These are phyloP conservation scores for Proisotoma minuta DNA, from an alignment of 2,888 invertebrate species.

Conservation along the genomic window DNA sequence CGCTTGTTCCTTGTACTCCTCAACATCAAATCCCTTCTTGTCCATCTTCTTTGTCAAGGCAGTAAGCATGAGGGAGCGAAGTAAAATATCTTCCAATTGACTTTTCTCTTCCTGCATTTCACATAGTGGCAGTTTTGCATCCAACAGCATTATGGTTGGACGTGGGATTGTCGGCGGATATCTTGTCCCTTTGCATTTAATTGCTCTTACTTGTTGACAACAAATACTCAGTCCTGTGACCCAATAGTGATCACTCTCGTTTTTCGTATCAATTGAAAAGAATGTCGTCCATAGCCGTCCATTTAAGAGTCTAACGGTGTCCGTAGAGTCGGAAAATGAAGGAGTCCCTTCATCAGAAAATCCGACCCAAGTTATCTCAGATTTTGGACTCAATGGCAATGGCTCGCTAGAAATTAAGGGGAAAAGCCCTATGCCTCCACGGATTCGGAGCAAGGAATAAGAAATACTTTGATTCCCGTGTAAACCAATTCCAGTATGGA, in stretches of 20 bases:
- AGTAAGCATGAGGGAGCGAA: slow-evolving; percentile 36
- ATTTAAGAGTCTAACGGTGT: slow-evolving; percentile 66
- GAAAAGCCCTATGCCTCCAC: slow-evolving; percentile 50
- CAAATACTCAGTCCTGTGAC: slow-evolving; percentile 69
- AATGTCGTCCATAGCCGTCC: slow-evolving; percentile 76
- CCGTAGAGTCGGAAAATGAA: slow-evolving; percentile 69
- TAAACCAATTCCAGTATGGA: slow-evolving; percentile 60
- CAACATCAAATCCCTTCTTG: slow-evolving; percentile 46
- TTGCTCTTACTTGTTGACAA: slow-evolving; percentile 70
- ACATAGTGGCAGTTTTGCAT: slow-evolving; percentile 62
- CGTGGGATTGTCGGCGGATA: slow-evolving; percentile 83
- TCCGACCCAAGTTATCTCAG: slow-evolving; percentile 70
- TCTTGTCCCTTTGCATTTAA: slow-evolving; percentile 79
- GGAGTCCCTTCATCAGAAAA: slow-evolving; percentile 78
- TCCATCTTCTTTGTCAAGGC: slow-evolving; percentile 42
- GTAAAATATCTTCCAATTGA: slow-evolving; percentile 62
- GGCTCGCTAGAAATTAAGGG: slow-evolving; percentile 62
- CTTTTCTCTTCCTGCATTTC: slow-evolving; percentile 74
- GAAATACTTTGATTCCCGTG: slow-evolving; percentile 49
- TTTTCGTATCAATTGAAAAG: slow-evolving; percentile 67
- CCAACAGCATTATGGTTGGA: slow-evolving; percentile 61
- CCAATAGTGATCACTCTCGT: slow-evolving; percentile 43
- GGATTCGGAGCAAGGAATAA: slow-evolving; percentile 37
- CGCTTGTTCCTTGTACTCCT: slow-evolving; percentile 53
- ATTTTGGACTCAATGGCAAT: slow-evolving; percentile 64